phyloP scores from a whole-genome alignment of 2,797 vertebrate genomes.

The Anas capensis region DNA sequence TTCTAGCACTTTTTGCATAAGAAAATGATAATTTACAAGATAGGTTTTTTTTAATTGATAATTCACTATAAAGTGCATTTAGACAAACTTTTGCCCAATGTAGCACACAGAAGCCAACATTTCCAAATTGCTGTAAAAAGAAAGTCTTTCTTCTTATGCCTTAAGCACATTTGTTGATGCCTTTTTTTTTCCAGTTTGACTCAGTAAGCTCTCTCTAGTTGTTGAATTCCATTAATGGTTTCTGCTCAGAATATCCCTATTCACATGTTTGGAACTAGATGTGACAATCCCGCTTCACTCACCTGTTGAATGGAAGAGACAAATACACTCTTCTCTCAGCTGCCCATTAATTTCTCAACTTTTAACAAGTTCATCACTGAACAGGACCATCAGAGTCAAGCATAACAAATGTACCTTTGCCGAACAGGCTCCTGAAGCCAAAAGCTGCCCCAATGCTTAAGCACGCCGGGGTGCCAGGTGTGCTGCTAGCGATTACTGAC shows the following conservation, averaged over 20 bases:
- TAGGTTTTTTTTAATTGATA: not conserved
- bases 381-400: not conserved
- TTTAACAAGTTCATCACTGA: constrained; percentile 3
- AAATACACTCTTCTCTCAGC: not conserved
- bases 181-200: not conserved
- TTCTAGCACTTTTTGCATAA: not conserved
- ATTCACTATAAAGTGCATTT: not conserved
- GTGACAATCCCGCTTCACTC: not conserved
- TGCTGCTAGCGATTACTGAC: not conserved
- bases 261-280: not conserved
- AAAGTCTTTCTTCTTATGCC: not conserved
- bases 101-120: not conserved
- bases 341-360: not conserved
- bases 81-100: not conserved
- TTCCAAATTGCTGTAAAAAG: not conserved
- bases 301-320: not conserved
- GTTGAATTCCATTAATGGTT: not conserved
- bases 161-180: not conserved
- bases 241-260: not conserved
- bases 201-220: not conserved
- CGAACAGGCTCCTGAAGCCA: not conserved
- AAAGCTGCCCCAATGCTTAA: not conserved
- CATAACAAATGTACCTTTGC: not conserved
- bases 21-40: not conserved
- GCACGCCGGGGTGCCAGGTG: not conserved